Evolutionary conservation across 30 jellyfish, hydroid and myxozoan genomes (phyloP), one percentile per base, ranked within the genome.

Genomic region (Cassiopea xamachana): DNA sequence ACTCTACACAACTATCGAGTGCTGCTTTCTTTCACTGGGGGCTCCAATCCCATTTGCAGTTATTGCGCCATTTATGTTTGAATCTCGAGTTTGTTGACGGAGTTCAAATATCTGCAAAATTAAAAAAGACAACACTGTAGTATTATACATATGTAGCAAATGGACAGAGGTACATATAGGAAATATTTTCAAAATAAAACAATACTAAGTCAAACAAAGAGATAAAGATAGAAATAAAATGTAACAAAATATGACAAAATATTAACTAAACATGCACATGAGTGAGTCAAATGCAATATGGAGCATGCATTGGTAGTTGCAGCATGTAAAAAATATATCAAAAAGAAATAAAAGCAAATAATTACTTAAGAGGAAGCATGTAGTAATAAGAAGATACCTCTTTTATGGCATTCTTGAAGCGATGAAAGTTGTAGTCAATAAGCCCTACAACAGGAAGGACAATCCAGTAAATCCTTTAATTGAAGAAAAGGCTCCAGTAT

Each of bases 361-460:
- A 58, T 12, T 51, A 81, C 27, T 27, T 27, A 27, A 27, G 61
- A 81, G 15, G 68, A 77, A 81, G 82, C 62, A 55, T 7, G 39
- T 2, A 62, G 39, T 27, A 27, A 27, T 44, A 76, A 58, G 59
- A 76, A 74, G 7, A 58, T 89, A 93, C 98, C 96, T 93, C 98
- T 89, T 93, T 97, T 8, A 93, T 93, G 50, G 98, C 98, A 69
- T 88, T 97, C 48, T 96, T 91, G 95, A 93, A 93, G 45, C 98
- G 92, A 84, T 89, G 96, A 67, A 93, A 93, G 76, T 93, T 93
- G 82, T 93, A 93, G 74, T 93, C 98, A 76, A 93, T 93, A 62
- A 93, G 76, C 1, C 98, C 98, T 93, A 68, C 48, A 62, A 71
- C 12, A 10, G 67, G 10, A 55, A 1, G 69, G 47, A 18, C 9